Base-by-base conservation (phyloP, 2,113 vertebrate genomes). In the Strix uralensis region DNA sequence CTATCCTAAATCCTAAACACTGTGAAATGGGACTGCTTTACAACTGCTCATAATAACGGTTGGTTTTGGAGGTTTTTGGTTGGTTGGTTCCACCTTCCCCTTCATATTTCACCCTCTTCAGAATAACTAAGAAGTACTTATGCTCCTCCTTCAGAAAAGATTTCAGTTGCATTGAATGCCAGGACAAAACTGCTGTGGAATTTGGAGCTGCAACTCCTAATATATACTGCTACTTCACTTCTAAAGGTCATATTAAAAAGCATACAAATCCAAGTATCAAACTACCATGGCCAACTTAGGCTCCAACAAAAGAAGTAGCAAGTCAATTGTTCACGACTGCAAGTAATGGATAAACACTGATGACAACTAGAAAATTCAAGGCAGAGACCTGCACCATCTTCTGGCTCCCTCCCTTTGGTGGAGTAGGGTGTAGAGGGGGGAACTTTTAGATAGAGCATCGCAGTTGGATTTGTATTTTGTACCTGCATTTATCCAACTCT, bases 211-310 rank as follows among this genome's bases (percentile, higher is more conserved):
- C 51, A 69, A 32, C 4, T 79, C 59, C 44, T 22, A 46, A 40
- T 11, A 47, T 36, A 21, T n/a, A 36, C 23, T 26, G 27, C 26
- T 78, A 32, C 74, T 81, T 92, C 49, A 34, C 30, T n/a, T 32
- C 30, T 80, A 61, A 59, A 90, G 3, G 29, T 21, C 10, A 1
- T 11, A 58, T 16, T 49, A 13, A 85, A 82, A 91, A 93, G 23
- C 55, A 51, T 46, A 10, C 2, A 70, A 30, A 71, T 38, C 22
- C 15, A 25, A 71, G 22, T 34, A 71, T 17, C 40, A 61, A 49
- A 38, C 9, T 22, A 57, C 46, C 3, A 1, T 0, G 9, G n/a
- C 47, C 38, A 70, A 71, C 4, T 38, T 30, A 4, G 0, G 7
- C 26, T 65, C 13, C 36, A 47, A 15, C 1, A 2, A 75, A 17